Base-by-base conservation (phyloP, 1,140 invertebrate genomes). In the Drosophila trapezifrons region DNA sequence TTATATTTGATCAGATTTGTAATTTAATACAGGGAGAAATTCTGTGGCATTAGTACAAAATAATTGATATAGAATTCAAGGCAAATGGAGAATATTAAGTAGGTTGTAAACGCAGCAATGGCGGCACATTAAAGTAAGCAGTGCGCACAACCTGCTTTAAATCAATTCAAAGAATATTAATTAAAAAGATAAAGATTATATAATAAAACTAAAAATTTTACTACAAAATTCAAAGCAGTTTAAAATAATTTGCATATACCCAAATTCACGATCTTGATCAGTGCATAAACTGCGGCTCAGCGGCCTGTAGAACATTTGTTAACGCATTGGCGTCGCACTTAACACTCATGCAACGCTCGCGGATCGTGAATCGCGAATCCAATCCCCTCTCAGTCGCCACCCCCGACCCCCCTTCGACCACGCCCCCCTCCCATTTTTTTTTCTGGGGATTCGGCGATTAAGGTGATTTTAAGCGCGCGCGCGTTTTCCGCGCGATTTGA, bases 401-500 rank as follows among this genome's bases (percentile, higher is more conserved):
- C n/a, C 9, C 8, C 3, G 3, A 29, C 12, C 32, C 0, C 25
- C 46, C n/a, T 22, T 40, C 1, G 9, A 32, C 12, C 17, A 4
- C 4, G n/a, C 9, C 37, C 4, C 25, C n/a, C 25, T 2, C 12
- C 15, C 9, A n/a, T 17, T 27, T 46, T 46, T 27, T 25, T 27
- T 25, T 4, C 3, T 12, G 17, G 57, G 40, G 13, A 32, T 52
- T 54, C 40, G 45, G 43, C 80, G 58, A 64, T 67, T 78, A 72
- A 85, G 82, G 77, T 86, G 78, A 75, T 86, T 69, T 38, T 75
- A 76, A 67, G 62, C 27, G 59, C 72, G 45, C 57, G 37, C 73
- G 82, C 74, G 64, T 86, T 85, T 80, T 85, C 82, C 75, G 70
- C 74, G 75, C 81, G 81, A 85, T 86, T 85, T 85, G 81, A 81